Evolutionary conservation across 2,888 invertebrate genomes (phyloP).

Genomic region (Sarcophaga caerulescens): DNA sequence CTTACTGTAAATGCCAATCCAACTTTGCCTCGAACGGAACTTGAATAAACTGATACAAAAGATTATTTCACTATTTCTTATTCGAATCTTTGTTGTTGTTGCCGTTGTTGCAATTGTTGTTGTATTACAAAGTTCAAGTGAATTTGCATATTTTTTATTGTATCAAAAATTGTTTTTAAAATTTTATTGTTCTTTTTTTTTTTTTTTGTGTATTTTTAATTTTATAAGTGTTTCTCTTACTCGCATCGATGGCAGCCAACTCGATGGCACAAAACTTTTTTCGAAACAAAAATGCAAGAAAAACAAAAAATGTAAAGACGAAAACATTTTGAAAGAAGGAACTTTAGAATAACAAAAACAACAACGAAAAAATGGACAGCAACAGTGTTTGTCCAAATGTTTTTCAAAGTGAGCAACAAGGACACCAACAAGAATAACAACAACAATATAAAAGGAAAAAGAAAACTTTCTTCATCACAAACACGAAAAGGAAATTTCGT

Average conservation of each 20-base stretch:
- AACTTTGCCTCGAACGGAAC: too few species aligned
- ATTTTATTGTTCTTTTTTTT: background rate
- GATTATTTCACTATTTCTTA: too few species aligned
- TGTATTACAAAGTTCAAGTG: too few species aligned
- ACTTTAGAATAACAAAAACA: background rate
- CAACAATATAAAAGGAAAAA: background rate
- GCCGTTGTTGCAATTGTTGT: too few species aligned
- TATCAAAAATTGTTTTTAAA: background rate
- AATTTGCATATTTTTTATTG: too few species aligned
- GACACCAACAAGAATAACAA: constrained; percentile 26
- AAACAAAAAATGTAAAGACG: background rate
- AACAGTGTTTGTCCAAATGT: constrained; percentile 52
- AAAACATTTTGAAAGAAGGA: too few species aligned
- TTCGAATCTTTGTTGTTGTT: too few species aligned
- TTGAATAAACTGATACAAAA: too few species aligned
- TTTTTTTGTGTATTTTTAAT: background rate
- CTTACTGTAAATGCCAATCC: too few species aligned
- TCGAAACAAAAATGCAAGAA: constrained; percentile 13
- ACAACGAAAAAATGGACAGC: constrained; percentile 23
- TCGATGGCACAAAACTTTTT: background rate
- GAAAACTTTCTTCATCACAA: constrained; percentile 15
- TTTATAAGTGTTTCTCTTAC: too few species aligned
- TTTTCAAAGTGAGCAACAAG: constrained; percentile 42
- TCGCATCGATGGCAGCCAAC: background rate
- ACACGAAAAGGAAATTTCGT: constrained; percentile 44